These are phyloP conservation scores for Acromyrmex heyeri DNA, from an alignment of 1,140 invertebrate genomes.

Conservation along the genomic window DNA sequence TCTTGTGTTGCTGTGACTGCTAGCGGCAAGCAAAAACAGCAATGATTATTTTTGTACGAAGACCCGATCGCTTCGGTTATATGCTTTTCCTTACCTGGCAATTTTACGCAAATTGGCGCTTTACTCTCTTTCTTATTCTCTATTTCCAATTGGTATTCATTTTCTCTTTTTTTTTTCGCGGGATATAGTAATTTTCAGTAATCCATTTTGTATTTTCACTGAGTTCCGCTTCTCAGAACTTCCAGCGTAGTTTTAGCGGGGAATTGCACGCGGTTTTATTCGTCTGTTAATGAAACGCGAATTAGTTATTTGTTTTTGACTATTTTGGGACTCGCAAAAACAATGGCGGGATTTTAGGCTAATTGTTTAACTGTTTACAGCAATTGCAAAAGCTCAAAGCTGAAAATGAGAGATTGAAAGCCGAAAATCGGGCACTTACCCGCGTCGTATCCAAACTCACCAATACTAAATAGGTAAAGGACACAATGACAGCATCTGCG, in stretches of 20 bases:
- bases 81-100: slow-evolving; percentile 62
- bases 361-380: slow-evolving; percentile 92
- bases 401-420: slow-evolving; percentile 98
- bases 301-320: slow-evolving; percentile 62
- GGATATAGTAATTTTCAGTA: not conserved
- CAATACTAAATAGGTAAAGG: slow-evolving; percentile 94
- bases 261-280: slow-evolving; percentile 23
- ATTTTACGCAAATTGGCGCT: slow-evolving; percentile 49
- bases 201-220: slow-evolving; percentile 23
- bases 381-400: slow-evolving; percentile 99
- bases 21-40: slow-evolving; percentile 71
- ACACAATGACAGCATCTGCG: slow-evolving; percentile 85
- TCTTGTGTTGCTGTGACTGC: slow-evolving; percentile 77
- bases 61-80: slow-evolving; percentile 70
- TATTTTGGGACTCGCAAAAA: slow-evolving; percentile 65
- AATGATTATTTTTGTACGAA: slow-evolving; percentile 60
- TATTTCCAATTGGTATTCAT: slow-evolving; percentile 32
- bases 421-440: slow-evolving; percentile 97
- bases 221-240: slow-evolving; percentile 69
- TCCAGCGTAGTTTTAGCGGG: slow-evolving; percentile 43
- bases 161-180: slow-evolving; percentile 24
- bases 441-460: slow-evolving; percentile 98
- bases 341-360: slow-evolving; percentile 80
- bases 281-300: slow-evolving; percentile 24
- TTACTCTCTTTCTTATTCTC: slow-evolving; percentile 53